A percentile compares a stretch with the other conserved stretches of the same genome.
These are phyloP conservation scores for Meloidogyne hapla DNA, from an alignment of 1,140 invertebrate genomes.

Conservation along the genomic window DNA sequence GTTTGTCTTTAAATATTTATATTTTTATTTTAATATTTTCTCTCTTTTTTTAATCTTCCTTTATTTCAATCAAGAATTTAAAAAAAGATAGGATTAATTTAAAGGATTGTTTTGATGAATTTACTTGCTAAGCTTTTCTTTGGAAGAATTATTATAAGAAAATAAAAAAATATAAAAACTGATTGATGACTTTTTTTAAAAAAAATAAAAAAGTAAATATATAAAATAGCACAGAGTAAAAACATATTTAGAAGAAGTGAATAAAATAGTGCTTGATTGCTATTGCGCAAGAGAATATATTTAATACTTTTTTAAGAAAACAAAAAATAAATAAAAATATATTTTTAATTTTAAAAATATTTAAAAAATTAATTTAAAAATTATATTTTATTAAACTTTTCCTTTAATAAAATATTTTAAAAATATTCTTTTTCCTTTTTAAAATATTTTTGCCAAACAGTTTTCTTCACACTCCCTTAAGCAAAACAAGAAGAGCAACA, in stretches of 20 bases:
- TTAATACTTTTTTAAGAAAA: not conserved
- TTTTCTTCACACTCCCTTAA: too few relatives aligned
- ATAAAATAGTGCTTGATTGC: not conserved
- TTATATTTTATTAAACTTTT: not conserved
- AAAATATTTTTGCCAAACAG: not conserved
- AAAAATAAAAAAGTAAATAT: too few relatives aligned
- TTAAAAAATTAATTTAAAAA: not conserved
- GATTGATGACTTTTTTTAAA: constrained; percentile 1
- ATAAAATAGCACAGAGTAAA: not conserved
- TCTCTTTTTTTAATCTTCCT: not conserved
- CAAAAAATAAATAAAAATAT: not conserved
- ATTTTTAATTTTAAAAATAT: not conserved
- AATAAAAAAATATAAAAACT: not conserved
- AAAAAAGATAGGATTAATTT: too few relatives aligned
- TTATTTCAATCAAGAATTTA: not conserved
- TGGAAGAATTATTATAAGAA: not conserved
- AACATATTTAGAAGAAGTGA: not conserved
- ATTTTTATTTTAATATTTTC: not conserved
- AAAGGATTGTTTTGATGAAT: not conserved
- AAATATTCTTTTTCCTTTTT: too few relatives aligned
- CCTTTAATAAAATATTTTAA: not conserved
- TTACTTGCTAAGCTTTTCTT: not conserved
- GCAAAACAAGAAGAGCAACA: not conserved
- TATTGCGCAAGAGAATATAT: not conserved
- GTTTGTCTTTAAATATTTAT: not conserved